A percentile compares a stretch with the other conserved stretches of the same genome.
phyloP scores from a whole-genome alignment of 1,140 invertebrate species.

The Panulirus ornatus region DNA sequence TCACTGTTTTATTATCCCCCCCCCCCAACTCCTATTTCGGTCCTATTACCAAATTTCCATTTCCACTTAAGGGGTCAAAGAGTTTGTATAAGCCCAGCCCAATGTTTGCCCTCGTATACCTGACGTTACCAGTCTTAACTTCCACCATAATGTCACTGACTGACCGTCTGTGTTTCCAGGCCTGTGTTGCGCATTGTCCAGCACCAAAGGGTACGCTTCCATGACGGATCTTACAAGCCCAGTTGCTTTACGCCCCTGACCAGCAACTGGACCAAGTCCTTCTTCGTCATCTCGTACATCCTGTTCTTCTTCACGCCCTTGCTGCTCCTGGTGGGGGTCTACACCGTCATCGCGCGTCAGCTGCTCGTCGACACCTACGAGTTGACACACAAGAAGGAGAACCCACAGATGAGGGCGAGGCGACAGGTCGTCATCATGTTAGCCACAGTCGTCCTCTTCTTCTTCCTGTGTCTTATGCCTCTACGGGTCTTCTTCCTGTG shows the following conservation, averaged over 20 bases:
- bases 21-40: too few species aligned
- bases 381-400: constrained; percentile 55
- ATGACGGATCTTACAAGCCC: constrained; percentile 84
- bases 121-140: too few species aligned
- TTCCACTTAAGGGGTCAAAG: too few species aligned
- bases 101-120: too few species aligned
- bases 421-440: constrained; percentile 89
- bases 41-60: too few species aligned
- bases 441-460: constrained; percentile 92
- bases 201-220: constrained; percentile 83
- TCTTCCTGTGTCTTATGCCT: constrained; percentile 93
- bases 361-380: constrained; percentile 81
- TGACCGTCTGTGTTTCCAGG: constrained; percentile 83
- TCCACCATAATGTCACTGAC: neutral
- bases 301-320: constrained; percentile 92
- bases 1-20: too few species aligned
- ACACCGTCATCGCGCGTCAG: constrained; percentile 89
- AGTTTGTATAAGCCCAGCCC: too few species aligned
- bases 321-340: constrained; percentile 87
- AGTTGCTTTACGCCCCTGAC: constrained; percentile 87
- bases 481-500: constrained; percentile 91
- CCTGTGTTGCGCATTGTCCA: constrained; percentile 82
- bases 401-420: constrained; percentile 76
- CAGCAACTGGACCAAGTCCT: constrained; percentile 85
- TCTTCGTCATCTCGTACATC: constrained; percentile 86